These are phyloP conservation scores for Caradrina clavipalpis DNA, from an alignment of 2,888 invertebrate species.

Conservation along the genomic window DNA sequence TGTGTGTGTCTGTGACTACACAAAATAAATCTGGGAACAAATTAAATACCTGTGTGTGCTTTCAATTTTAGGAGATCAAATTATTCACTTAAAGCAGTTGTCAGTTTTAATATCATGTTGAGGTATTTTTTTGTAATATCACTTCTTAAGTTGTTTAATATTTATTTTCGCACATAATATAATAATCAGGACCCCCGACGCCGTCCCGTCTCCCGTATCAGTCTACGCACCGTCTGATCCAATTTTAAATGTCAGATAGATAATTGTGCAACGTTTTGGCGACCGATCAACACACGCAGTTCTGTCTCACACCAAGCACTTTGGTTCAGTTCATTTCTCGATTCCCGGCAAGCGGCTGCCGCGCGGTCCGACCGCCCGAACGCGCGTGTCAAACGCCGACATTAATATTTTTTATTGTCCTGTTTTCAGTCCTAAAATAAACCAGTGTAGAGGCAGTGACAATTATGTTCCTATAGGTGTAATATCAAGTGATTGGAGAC, in stretches of 20 bases:
- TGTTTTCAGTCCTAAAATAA: conserved; percentile 65
- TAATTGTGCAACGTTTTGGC: conserved; percentile 89
- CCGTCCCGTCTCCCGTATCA: conserved; percentile 71
- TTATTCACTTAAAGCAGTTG: no score
- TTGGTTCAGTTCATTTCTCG: conserved; percentile 72
- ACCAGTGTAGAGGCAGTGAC: conserved; percentile 65
- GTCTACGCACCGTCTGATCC: conserved; percentile 83
- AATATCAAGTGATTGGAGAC: conserved; percentile 51
- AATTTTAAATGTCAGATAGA: conserved; percentile 91
- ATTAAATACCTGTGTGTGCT: no score
- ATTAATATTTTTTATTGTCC: conserved; percentile 53
- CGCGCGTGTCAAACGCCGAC: conserved; percentile 59
- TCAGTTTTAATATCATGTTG: no score
- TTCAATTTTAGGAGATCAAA: no score
- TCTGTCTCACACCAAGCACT: conserved; percentile 80
- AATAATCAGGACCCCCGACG: conserved; percentile 40
- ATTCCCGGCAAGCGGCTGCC: conserved; percentile 48
- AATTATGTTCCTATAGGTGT: conserved; percentile 69
- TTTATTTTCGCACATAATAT: conserved; percentile 21
- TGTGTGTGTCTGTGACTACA: no score
- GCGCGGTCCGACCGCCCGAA: conserved; percentile 54
- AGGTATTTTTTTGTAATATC: no score
- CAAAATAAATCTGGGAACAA: no score
- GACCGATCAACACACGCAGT: conserved; percentile 82
- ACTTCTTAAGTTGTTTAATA: not conserved